These are phyloP conservation scores for Pachycephala philippinensis DNA, from an alignment of 2,113 vertebrate species.

Conservation along the genomic window DNA sequence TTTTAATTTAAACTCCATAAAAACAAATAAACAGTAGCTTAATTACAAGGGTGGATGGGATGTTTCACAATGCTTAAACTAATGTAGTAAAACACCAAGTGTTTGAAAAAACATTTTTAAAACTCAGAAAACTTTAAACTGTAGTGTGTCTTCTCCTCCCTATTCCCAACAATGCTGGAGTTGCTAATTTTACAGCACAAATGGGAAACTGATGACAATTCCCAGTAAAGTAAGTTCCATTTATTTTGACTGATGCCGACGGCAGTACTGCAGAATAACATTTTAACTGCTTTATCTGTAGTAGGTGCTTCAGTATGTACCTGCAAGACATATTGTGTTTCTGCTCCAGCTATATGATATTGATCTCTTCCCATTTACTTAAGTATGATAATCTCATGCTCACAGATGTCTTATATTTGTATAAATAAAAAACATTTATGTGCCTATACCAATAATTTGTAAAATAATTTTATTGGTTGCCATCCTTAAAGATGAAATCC, in stretches of 20 bases:
- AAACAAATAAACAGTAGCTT: constrained; percentile 64
- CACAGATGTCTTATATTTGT: not conserved
- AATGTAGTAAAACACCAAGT: constrained; percentile 55
- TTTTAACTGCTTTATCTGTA: not conserved
- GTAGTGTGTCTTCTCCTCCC: constrained; percentile 28
- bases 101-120: constrained; percentile 59
- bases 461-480: not conserved
- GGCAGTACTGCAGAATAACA: not conserved
- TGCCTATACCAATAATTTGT: not conserved
- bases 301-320: not conserved
- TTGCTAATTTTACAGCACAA: constrained; percentile 58
- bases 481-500: not conserved
- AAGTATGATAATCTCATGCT: not conserved
- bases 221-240: constrained; percentile 2
- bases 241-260: not conserved
- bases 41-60: constrained; percentile 56
- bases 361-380: not conserved
- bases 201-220: constrained; percentile 46
- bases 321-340: not conserved
- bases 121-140: constrained; percentile 48
- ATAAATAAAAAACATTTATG: not conserved
- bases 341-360: not conserved
- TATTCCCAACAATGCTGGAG: constrained; percentile 42
- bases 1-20: constrained; percentile 66
- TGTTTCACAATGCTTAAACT: constrained; percentile 57